phyloP scores from a whole-genome alignment of 2,113 vertebrate species.

The Crotalus viridis region DNA sequence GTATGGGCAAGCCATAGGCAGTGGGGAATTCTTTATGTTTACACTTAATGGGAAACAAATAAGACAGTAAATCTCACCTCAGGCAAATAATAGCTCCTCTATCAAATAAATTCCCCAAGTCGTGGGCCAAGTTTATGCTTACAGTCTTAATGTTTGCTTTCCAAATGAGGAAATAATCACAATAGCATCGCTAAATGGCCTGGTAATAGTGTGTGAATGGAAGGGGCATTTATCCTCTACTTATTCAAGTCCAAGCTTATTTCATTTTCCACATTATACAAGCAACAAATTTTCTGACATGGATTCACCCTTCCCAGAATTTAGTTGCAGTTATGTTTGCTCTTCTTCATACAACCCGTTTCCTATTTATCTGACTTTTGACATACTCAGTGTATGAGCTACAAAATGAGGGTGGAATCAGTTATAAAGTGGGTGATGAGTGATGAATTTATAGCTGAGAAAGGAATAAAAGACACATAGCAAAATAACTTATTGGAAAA shows the following conservation, averaged over 20 bases:
- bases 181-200: slow-evolving; percentile 18
- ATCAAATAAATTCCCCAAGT: slow-evolving; percentile 33
- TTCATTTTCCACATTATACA: not conserved
- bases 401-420: slow-evolving; percentile 16
- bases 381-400: slow-evolving; percentile 6
- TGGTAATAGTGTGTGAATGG: slow-evolving; percentile 21
- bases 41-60: slow-evolving; percentile 16
- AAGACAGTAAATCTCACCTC: slow-evolving; percentile 31
- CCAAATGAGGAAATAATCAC: slow-evolving; percentile 33
- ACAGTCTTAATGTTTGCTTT: slow-evolving; percentile 21
- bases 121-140: slow-evolving; percentile 25
- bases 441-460: not conserved
- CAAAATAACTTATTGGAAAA: not conserved
- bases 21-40: slow-evolving; percentile 40
- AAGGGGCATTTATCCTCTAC: slow-evolving; percentile 24
- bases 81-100: slow-evolving; percentile 36
- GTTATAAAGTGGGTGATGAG: not conserved
- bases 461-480: not conserved
- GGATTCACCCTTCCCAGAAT: not conserved
- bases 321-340: not conserved
- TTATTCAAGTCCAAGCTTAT: slow-evolving; percentile 18
- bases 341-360: not conserved
- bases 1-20: not conserved
- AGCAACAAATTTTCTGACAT: slow-evolving; percentile 4
- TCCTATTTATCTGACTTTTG: not conserved